Evolutionary conservation across 2,113 vertebrate genomes (phyloP), one percentile per base, ranked within the genome.

Genomic region (Ageneiosus marmoratus): DNA sequence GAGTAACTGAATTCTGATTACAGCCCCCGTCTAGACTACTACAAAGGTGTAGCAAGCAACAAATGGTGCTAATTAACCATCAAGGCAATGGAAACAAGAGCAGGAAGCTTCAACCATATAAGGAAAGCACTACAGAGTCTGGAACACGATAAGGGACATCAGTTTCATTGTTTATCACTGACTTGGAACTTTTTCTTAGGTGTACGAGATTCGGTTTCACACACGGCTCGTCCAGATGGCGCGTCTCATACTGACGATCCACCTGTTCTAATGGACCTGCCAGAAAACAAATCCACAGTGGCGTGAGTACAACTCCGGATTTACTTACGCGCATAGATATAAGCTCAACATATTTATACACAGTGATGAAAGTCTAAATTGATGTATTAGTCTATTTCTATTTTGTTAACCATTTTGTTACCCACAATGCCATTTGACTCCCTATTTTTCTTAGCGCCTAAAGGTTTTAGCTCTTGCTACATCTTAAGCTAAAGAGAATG

Each of bases 181-280:
- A 79, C 44, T 4, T 74, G 10, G 10, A 8, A 69, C 85, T 86
- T 85, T 67, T 9, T 2, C 60, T 65, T 65, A 95, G 98, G 98
- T 24, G 96, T 99, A 76, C 93, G 97, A 87, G 98, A 99, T 79
- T 97, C 96, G 0, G 96, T 99, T 89, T 98, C 97, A 11, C 96
- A 96, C 78, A 98, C 96, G 0, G 93, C 93, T 29, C 94, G 93
- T 83, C 95, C 94, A 0, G 93, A 92, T 16, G 86, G 87, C 83
- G 86, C 90, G 9, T 92, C 94, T 3, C 94, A 94, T 85, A 87
- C 95, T 0, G 92, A 95, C 0, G 95, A 96, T 15, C 96, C 96
- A 0, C 96, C 96, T 1, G 51, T 95, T 53, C 92, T 98, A 74
- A 94, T 96, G 1, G 97, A 97, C 87, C 92, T 97, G 72, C 96